A percentile compares a stretch with the other conserved stretches of the same genome.
phyloP scores from a whole-genome alignment of 2,797 vertebrate genomes.

The Tragopan temminckii region DNA sequence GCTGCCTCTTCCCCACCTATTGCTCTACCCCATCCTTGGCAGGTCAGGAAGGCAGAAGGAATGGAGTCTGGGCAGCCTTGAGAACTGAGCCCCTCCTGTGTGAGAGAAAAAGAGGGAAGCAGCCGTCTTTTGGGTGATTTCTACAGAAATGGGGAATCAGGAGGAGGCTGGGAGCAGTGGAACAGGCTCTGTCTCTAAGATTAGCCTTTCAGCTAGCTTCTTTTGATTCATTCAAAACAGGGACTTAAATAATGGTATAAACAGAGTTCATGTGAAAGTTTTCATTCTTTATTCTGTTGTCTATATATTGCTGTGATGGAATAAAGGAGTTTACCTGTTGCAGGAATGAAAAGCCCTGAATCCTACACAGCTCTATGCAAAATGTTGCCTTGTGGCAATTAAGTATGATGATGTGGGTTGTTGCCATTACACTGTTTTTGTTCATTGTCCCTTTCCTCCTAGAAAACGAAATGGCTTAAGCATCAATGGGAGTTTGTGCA shows the following conservation, averaged over 20 bases:
- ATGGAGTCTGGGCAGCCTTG: background rate
- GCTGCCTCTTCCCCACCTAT: background rate
- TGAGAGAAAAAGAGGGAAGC: background rate
- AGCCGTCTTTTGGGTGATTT: background rate
- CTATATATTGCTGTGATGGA: background rate
- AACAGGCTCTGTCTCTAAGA: background rate
- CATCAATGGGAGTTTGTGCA: background rate
- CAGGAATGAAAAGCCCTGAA: fast-evolving
- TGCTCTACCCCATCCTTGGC: background rate
- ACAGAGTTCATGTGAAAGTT: background rate
- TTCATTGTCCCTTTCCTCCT: background rate
- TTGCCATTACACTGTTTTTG: background rate
- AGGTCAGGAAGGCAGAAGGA: background rate
- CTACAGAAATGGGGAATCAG: background rate
- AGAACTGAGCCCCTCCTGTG: background rate
- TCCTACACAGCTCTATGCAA: background rate
- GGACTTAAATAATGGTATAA: background rate
- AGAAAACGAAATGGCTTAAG: slow-evolving; percentile 12
- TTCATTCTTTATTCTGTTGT: background rate
- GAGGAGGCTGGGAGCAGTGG: background rate
- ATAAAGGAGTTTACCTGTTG: background rate
- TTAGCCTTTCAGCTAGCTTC: background rate
- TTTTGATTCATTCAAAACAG: background rate
- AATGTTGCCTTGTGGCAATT: background rate
- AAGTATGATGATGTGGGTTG: background rate